Conservation (phyloP, 2,888 invertebrate species). For the Drosophila recens region DNA sequence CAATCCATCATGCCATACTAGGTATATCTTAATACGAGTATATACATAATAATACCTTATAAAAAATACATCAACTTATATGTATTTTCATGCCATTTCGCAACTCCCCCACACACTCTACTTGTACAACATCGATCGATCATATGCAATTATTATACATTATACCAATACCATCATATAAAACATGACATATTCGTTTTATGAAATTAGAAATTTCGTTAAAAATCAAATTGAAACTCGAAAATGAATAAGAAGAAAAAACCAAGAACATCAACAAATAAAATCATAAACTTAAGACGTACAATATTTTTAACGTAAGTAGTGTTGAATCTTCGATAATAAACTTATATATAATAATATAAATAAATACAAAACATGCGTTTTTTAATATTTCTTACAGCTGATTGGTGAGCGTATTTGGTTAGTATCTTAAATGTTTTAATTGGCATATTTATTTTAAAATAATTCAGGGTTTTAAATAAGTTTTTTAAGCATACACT, state of each 20-base stretch:
- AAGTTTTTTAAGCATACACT: too few relatives aligned
- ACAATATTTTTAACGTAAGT: constrained; percentile 78
- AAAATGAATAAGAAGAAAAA: constrained; percentile 18
- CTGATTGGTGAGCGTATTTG: too few relatives aligned
- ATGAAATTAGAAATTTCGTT: constrained; percentile 76
- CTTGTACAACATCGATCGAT: constrained; percentile 72
- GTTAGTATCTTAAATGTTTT: too few relatives aligned
- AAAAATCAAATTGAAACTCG: constrained; percentile 10
- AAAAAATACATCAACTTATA: constrained; percentile 20
- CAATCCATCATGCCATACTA: constrained; percentile 43
- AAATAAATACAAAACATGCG: constrained; percentile 32
- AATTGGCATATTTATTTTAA: too few relatives aligned
- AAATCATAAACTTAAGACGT: constrained; percentile 71
- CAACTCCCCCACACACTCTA: constrained; percentile 51
- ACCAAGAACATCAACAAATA: constrained; percentile 44
- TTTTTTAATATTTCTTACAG: not conserved
- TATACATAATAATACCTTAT: constrained; percentile 22
- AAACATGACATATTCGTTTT: constrained; percentile 60
- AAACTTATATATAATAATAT: constrained; percentile 72
- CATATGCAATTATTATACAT: constrained; percentile 75
- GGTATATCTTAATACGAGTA: constrained; percentile 26
- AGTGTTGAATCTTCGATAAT: constrained; percentile 80
- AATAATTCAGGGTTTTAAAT: too few relatives aligned
- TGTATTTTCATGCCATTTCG: constrained; percentile 53
- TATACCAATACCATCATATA: constrained; percentile 27